Evolutionary conservation across 2,797 vertebrate genomes (phyloP), one percentile per base, ranked within the genome.

Genomic region (Moxostoma hubbsi): DNA sequence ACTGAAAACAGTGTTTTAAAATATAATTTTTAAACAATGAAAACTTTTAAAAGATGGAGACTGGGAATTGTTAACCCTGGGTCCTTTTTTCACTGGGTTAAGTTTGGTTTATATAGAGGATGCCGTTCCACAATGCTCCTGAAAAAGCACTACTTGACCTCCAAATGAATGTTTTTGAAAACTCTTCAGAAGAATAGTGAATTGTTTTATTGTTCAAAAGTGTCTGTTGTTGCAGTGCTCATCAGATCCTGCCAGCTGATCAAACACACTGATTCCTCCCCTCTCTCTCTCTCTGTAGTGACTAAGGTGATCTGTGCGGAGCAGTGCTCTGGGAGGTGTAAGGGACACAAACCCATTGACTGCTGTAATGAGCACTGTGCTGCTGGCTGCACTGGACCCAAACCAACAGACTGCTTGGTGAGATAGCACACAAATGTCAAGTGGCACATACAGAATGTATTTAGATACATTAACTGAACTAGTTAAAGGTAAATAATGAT

Each of bases 311-410:
- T 94, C 88, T 99, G 98, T 87, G 98, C 98, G 7, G 94, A 97
- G 88, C 98, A 99, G 86, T 99, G 98, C 84, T 97, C 97, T 0
- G 94, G 93, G 24, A 94, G 97, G 65, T 99, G 98, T 89, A 94
- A 94, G 7, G 98, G 98, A 9, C 93, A 90, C 45, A 95, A 94
- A 45, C 98, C 97, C 58, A 96, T 93, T 0, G 96, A 99, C 90
- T 99, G 98, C 84, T 99, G 98, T 83, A 97, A 99, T 69, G 96
- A 96, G 84, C 96, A 99, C 63, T 99, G 98, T 77, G 98, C 98
- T 0, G 95, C 96, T 0, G 98, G 98, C 50, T 99, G 98, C 87
- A 97, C 95, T 0, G 98, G 98, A 1, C 98, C 98, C 2, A 93
- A 90, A 51, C 93, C 98, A 82, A 97, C 95, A 0, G 95, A 99